phyloP scores from a whole-genome alignment of 2,797 vertebrate species.

The Hydrophis major region DNA sequence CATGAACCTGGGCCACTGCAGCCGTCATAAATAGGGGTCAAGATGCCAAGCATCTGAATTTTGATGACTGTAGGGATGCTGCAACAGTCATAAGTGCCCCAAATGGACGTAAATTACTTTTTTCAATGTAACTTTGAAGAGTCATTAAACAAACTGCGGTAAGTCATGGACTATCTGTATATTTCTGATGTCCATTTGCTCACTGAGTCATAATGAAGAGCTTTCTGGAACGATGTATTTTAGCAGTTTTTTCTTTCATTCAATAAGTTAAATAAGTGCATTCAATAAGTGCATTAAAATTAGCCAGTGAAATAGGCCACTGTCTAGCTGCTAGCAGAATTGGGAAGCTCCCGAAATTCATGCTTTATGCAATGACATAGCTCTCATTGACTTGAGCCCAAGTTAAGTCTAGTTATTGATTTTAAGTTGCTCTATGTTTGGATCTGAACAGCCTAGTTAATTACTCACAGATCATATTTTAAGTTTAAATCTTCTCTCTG shows the following conservation, averaged over 20 bases:
- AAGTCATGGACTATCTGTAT: not conserved
- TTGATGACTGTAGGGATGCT: too few relatives aligned
- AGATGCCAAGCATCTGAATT: too few relatives aligned
- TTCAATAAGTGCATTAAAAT: not conserved
- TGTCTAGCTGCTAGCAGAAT: not conserved
- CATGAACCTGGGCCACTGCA: not conserved
- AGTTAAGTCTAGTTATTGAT: slow-evolving; percentile 25
- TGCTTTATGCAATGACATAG: not conserved
- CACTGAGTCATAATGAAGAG: not conserved
- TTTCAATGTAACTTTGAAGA: not conserved
- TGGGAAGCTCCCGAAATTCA: not conserved
- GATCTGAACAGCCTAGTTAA: slow-evolving; percentile 33
- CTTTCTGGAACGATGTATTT: not conserved
- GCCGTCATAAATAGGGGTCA: not conserved
- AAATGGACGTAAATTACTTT: not conserved
- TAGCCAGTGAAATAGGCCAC: not conserved
- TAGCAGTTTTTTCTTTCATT: not conserved
- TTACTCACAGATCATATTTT: not conserved
- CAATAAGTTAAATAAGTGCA: not conserved
- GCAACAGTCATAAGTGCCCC: too few relatives aligned
- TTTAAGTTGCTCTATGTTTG: slow-evolving; percentile 37
- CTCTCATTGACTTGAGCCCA: slow-evolving; percentile 23
- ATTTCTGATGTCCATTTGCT: not conserved
- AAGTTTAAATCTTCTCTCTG: not conserved
- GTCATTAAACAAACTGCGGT: not conserved